Evolutionary conservation across 2,113 vertebrate genomes (phyloP), one percentile per base, ranked within the genome.

Genomic region (Melanerpes aurifrons): DNA sequence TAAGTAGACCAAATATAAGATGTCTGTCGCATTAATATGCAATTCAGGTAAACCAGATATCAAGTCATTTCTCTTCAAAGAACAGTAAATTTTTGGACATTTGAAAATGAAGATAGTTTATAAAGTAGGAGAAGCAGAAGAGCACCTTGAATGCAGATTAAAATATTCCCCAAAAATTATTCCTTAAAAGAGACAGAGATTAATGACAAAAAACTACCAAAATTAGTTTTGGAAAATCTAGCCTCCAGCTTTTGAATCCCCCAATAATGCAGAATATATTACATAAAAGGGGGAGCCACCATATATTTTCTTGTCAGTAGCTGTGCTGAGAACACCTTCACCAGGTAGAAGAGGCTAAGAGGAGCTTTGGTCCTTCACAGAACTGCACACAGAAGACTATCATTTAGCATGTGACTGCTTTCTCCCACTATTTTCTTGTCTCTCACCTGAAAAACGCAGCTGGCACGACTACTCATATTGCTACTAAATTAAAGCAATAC

Each of bases 291-390:
- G 16, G 16, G 4, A 73, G 11, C 6, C 56, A 56, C 16, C 18
- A 18, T 12, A 5, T 15, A 8, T 1, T 37, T 15, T 47, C 10
- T n/a, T 57, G 31, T 2, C 24, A 53, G 58, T 32, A 53, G 19
- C 24, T 53, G 31, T 37, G 24, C 47, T 57, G 57, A 73, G 28
- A 86, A 40, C 7, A 20, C 10, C 35, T 81, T 62, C n/a, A 25
- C 24, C 1, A 1, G 6, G 5, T 12, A n/a, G 10, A 47, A n/a
- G 7, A 62, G 22, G 11, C 15, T 14, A 22, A 7, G 19, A 45
- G 59, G 15, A 71, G 6, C 8, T 54, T 62, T 57, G 25, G 15
- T 67, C 29, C 32, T 54, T 75, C 50, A 50, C 53, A 80, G 29
- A 54, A 47, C n/a, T 78, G 11, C 22, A n/a, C 15, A 25, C 25